Evolutionary conservation across 1,140 invertebrate genomes (phyloP), one percentile per base, ranked within the genome.

Genomic region (Arion vulgaris): DNA sequence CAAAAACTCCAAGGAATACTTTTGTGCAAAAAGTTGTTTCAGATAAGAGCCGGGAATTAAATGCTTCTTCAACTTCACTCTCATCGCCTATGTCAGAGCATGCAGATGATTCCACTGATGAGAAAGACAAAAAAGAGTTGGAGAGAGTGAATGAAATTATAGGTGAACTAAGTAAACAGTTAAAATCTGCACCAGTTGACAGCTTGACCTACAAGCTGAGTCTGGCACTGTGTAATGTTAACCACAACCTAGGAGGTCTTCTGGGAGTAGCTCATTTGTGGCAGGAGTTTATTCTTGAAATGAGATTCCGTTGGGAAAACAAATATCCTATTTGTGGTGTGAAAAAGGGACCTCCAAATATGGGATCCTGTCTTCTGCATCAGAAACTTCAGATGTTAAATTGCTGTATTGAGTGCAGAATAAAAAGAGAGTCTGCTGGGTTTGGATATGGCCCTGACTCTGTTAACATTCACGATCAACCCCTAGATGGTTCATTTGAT

Each of bases 331-430:
- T 99, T 84, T 95, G 96, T 26, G 97, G 97, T 11, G 66, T 86
- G 19, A 83, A 95, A 23, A 91, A 94, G 80, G 96, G 96, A 1
- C 94, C 95, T 85, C 97, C 97, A 0, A 91, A 98, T 91, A 94
- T 96, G 49, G 95, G 96, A 77, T 96, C 95, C 13, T 98, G 97
- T 91, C 93, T 99, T n/a, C 93, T 99, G 0, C 96, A 99, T 93
- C 98, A 99, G 92, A 99, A 99, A 81, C 90, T 90, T 57, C 95
- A 99, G 94, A 97, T 99, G 95, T 93, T 99, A 15, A 99, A 99
- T 91, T 97, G 97, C 90, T 99, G 98, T 91, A 98, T 99, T 84
- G 95, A 95, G 80, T 94, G 96, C 82, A 94, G 94, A 85, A 94
- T 90, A 74, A 94, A 92, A 93, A 94, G 90, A 87, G 91, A 93